Base-by-base conservation (phyloP, 1,140 invertebrate species). In the Oreohelix idahoensis region DNA sequence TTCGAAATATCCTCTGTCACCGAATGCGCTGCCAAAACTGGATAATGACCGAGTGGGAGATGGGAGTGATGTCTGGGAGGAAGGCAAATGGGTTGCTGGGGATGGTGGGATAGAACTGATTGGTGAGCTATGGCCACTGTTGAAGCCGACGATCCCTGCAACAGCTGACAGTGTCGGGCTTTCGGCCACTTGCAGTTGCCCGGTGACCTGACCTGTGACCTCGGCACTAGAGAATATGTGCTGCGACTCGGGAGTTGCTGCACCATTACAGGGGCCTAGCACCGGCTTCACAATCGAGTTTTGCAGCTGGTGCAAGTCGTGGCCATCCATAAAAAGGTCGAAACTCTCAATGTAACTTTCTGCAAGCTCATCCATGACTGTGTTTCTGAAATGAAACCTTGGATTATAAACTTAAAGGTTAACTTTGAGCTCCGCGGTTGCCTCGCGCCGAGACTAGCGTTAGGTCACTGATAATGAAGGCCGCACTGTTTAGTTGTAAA, bases 311-410 rank as follows among this genome's bases (percentile, higher is more conserved):
- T 84, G 86, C 63, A 89, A 84, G 53, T 88, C 86, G 70, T 89
- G 86, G 70, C 89, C 88, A 58, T n/a, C 26, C 83, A 88, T 88
- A 58, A 88, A 89, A 32, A 91, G 86, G 53, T 91, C 90, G 79
- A 91, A 91, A 20, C 89, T 87, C 45, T 87, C 87, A 71, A 91
- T 91, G 75, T 89, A 91, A 75, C 90, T 89, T 76, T 91, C 88
- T 38, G 88, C 89, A 49, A 91, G 85, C 78, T 89, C 85, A 45
- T 87, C 83, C 83, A 84, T 85, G 75, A 29, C 71, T 29, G 58
- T 76, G 70, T 51, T 58, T 2, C 53, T 58, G 10, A 11, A 58
- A 10, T 58, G 4, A 11, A 23, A 58, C 53, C 53, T 58, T 58
- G 58, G 73, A n/a, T 39, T 81, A 45, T n/a, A 29, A 73, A 38